Evolutionary conservation across 2,113 vertebrate genomes (phyloP).

Genomic region (Triplophysa dalaica): DNA sequence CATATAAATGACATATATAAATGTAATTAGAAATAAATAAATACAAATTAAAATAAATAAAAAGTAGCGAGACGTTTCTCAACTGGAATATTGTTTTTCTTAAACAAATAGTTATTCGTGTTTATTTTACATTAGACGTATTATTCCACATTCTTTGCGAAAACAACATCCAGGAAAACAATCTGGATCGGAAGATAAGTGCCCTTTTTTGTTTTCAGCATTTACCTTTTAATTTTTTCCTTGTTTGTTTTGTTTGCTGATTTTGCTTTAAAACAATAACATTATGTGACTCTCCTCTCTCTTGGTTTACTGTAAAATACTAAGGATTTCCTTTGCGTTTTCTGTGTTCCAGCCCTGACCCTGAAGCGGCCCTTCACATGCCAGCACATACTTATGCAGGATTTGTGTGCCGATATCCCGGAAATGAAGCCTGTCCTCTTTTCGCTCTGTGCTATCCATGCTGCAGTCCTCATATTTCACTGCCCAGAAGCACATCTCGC

Average conservation of each 20-base stretch:
- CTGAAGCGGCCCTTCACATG: constrained; percentile 89
- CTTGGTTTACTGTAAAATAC: constrained; percentile 76
- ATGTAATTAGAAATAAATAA: constrained; percentile 72
- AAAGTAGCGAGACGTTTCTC: constrained; percentile 73
- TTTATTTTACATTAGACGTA: constrained; percentile 68
- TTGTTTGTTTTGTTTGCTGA: constrained; percentile 20
- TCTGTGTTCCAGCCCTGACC: constrained; percentile 91
- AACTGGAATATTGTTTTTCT: constrained; percentile 69
- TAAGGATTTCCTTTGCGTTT: constrained; percentile 87
- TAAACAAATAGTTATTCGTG: constrained; percentile 60
- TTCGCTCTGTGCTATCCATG: constrained; percentile 66
- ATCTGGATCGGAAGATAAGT: constrained; percentile 71
- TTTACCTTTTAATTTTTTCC: constrained; percentile 36
- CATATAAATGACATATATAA: constrained; percentile 61
- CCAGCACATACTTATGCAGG: constrained; percentile 84
- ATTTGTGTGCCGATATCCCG: constrained; percentile 88
- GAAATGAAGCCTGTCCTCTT: constrained; percentile 79
- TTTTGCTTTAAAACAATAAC: constrained; percentile 19
- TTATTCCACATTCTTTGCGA: constrained; percentile 74
- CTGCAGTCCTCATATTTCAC: constrained; percentile 82
- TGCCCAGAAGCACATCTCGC: constrained; percentile 99
- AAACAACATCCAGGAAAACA: constrained; percentile 69
- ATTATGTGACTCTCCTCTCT: constrained; percentile 34
- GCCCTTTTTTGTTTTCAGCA: constrained; percentile 58
- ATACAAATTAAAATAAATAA: constrained; percentile 77